A percentile compares a stretch with the other conserved stretches of the same genome.
These are phyloP conservation scores for Azemiops feae DNA, from an alignment of 2,113 vertebrate species.

Conservation along the genomic window DNA sequence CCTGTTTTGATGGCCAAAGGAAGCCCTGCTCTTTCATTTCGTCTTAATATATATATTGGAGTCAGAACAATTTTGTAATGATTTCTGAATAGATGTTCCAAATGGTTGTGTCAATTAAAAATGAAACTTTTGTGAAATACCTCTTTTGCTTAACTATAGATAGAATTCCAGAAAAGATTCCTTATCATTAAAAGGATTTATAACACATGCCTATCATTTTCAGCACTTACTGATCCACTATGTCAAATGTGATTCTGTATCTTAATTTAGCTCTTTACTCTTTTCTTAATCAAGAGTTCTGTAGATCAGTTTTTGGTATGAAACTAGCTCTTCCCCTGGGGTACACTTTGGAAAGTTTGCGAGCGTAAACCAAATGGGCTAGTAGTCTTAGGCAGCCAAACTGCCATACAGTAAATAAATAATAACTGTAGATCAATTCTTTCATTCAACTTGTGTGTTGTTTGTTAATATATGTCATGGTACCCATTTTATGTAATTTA, in stretches of 20 bases:
- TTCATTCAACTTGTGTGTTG: constrained; percentile 12
- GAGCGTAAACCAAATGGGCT: too few relatives aligned
- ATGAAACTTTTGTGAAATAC: background rate
- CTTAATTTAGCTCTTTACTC: background rate
- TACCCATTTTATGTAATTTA: constrained; percentile 28
- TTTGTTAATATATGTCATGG: constrained; percentile 44
- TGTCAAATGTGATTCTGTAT: background rate
- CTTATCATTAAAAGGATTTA: constrained; percentile 18
- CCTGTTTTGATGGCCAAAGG: background rate
- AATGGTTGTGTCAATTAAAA: background rate
- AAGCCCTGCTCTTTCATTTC: background rate
- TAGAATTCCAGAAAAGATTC: background rate
- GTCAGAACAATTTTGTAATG: background rate
- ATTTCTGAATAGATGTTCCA: background rate
- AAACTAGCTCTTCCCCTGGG: too few relatives aligned
- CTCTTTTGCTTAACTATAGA: background rate
- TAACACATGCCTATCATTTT: constrained; percentile 20
- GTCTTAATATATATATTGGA: background rate
- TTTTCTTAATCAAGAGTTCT: background rate
- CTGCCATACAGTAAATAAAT: background rate
- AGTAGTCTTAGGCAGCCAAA: too few relatives aligned
- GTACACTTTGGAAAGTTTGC: too few relatives aligned
- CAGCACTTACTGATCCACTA: background rate
- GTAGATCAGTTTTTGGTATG: background rate
- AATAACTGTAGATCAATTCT: background rate